Evolutionary conservation across 2,888 invertebrate genomes (phyloP).

Genomic region (Eupsilia transversa): DNA sequence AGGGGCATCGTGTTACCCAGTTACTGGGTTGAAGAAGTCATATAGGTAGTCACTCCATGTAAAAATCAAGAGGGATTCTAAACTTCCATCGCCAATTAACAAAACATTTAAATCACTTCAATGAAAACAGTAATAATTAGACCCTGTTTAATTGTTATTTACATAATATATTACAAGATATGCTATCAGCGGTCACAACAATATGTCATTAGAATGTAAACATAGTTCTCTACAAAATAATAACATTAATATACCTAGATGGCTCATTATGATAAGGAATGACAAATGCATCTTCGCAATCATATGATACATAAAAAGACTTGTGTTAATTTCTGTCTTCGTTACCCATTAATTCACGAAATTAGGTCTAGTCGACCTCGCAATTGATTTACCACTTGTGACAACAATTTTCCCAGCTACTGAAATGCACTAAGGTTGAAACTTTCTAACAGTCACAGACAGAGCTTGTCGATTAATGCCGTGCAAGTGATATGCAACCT

Average conservation of each 20-base stretch:
- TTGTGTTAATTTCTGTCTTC: not conserved
- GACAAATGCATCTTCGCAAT: conserved; percentile 38
- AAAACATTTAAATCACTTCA: not conserved
- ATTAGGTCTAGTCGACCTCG: not conserved
- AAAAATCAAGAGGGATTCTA: not conserved
- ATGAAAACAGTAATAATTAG: conserved; percentile 16
- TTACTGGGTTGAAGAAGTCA: not conserved
- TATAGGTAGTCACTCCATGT: not conserved
- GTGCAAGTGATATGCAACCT: not conserved
- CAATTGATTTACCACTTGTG: not conserved
- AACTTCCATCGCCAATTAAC: not conserved
- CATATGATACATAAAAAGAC: conserved; percentile 7
- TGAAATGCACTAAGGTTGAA: not conserved
- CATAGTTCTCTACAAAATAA: conserved; percentile 34
- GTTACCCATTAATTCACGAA: not conserved
- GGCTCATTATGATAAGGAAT: conserved; percentile 33
- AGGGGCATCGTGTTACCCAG: not conserved
- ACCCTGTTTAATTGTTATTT: conserved; percentile 5
- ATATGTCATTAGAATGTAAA: conserved; percentile 46
- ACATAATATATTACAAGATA: conserved; percentile 26
- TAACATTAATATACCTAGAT: conserved; percentile 25
- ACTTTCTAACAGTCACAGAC: not conserved
- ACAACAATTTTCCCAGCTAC: not conserved
- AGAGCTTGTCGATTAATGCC: not conserved
- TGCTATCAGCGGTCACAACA: conserved; percentile 26